Conservation (phyloP, 2,888 invertebrate species). For the Leptopilina myrica region DNA sequence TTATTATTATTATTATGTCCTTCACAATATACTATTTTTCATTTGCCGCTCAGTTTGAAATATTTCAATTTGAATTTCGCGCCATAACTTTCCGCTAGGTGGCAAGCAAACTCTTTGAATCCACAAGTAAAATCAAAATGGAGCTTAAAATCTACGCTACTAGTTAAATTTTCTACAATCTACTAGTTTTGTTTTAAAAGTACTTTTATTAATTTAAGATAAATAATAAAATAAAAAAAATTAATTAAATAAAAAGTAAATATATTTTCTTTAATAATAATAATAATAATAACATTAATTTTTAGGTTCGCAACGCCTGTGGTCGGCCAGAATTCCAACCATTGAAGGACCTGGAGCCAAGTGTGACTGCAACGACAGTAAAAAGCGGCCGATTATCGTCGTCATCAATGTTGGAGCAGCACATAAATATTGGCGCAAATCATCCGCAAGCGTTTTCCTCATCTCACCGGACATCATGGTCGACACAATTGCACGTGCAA, state of each 20-base stretch:
- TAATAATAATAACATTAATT: conserved; percentile 25
- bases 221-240: too few species aligned
- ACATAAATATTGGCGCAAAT: conserved; percentile 73
- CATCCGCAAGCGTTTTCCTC: conserved; percentile 67
- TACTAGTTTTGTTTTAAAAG: too few species aligned
- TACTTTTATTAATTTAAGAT: too few species aligned
- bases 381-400: conserved; percentile 37
- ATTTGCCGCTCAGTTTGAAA: neutral
- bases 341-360: conserved; percentile 39
- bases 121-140: too few species aligned
- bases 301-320: conserved; percentile 72
- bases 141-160: too few species aligned
- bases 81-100: too few species aligned
- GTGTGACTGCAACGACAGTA: conserved; percentile 30
- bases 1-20: too few species aligned
- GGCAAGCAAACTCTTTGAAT: too few species aligned
- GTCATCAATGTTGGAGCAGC: conserved; percentile 78
- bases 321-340: conserved; percentile 67
- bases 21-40: too few species aligned
- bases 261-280: too few species aligned
- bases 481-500: conserved; percentile 74
- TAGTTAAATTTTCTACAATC: too few species aligned
- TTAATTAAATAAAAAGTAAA: too few species aligned
- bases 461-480: conserved; percentile 52
- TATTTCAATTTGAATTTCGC: neutral